phyloP scores from a whole-genome alignment of 2,888 invertebrate species.

The Oscheius sp. region DNA sequence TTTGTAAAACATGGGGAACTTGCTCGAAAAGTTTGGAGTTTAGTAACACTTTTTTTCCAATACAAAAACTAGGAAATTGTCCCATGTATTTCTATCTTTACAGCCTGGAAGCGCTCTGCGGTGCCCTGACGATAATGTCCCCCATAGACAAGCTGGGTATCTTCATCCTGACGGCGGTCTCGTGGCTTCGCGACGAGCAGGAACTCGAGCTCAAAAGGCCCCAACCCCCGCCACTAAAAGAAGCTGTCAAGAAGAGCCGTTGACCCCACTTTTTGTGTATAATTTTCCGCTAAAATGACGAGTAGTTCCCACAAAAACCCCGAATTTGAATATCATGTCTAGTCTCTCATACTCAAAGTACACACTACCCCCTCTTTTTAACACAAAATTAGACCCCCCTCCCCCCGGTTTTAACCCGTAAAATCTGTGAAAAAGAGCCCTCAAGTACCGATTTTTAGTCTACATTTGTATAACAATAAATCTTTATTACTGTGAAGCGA shows the following conservation, averaged over 20 bases:
- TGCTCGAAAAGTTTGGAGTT: no score
- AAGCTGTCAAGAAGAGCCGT: no score
- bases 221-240: neutral
- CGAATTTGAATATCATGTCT: neutral
- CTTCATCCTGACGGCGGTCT: slow-evolving; percentile 25
- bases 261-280: neutral
- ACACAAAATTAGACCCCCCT: no score
- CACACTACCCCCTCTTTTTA: neutral
- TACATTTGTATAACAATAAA: no score
- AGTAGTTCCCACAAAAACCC: neutral
- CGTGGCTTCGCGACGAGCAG: slow-evolving; percentile 34
- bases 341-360: neutral
- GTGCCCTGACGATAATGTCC: slow-evolving; percentile 8
- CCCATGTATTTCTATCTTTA: no score
- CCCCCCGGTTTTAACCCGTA: no score
- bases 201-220: slow-evolving; percentile 34
- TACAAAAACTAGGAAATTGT: no score
- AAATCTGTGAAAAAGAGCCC: no score
- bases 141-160: slow-evolving; percentile 20
- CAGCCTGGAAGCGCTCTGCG: slow-evolving; percentile 33
- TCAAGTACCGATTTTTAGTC: no score
- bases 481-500: no score
- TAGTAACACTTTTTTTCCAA: no score
- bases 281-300: neutral
- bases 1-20: no score